These are phyloP conservation scores for Poecilia wingei DNA, from an alignment of 2,797 vertebrate species.

Conservation along the genomic window DNA sequence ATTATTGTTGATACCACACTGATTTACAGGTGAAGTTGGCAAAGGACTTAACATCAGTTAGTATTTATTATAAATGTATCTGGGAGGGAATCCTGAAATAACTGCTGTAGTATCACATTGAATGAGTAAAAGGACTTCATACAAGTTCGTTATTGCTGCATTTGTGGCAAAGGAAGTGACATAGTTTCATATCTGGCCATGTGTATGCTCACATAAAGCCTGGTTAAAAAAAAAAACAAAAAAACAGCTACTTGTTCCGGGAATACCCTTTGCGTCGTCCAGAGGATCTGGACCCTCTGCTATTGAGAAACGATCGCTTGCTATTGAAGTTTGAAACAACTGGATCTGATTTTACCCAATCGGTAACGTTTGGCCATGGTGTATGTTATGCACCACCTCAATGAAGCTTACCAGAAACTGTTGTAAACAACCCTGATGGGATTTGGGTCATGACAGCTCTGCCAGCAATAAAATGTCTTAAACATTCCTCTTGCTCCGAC, in stretches of 20 bases:
- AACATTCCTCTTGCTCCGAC: neutral
- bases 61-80: neutral
- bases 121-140: slow-evolving; percentile 36
- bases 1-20: slow-evolving; percentile 45
- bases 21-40: slow-evolving; percentile 54
- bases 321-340: neutral
- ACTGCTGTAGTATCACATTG: slow-evolving; percentile 26
- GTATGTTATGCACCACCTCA: neutral
- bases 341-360: neutral
- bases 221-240: no score
- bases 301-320: neutral
- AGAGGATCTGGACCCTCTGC: neutral
- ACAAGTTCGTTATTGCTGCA: slow-evolving; percentile 39
- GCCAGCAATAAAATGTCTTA: neutral
- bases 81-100: slow-evolving; percentile 37
- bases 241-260: neutral
- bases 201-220: slow-evolving; percentile 56
- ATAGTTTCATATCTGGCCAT: slow-evolving; percentile 64
- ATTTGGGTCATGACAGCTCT: neutral
- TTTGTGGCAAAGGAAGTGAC: slow-evolving; percentile 62
- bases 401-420: neutral
- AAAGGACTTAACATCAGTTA: neutral
- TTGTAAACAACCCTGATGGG: neutral
- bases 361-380: neutral
- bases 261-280: neutral